phyloP scores from a whole-genome alignment of 2,113 vertebrate genomes.

The Eubucco bourcierii region DNA sequence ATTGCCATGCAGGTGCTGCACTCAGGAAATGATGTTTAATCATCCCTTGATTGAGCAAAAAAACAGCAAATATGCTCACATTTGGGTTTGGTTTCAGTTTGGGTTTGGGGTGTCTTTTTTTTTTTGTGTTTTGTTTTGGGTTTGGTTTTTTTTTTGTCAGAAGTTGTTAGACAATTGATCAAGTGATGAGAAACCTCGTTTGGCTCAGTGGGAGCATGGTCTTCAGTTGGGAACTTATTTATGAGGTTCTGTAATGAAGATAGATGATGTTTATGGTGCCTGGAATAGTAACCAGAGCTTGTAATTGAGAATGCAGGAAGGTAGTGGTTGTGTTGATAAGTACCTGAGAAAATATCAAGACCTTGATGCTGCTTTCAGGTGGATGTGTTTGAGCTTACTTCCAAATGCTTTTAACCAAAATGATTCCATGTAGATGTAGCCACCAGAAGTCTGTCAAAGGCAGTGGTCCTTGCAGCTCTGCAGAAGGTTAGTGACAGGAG shows the following conservation, averaged over 20 bases:
- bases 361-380: background rate
- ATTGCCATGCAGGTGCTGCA: background rate
- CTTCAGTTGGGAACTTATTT: slow-evolving; percentile 13
- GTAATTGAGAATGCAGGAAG: background rate
- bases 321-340: background rate
- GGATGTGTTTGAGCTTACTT: background rate
- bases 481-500: background rate
- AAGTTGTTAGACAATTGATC: background rate
- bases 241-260: slow-evolving; percentile 38
- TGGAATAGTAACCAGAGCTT: background rate
- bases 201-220: background rate
- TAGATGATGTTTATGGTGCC: background rate
- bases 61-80: background rate
- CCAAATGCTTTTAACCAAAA: background rate
- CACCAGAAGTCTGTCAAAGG: background rate
- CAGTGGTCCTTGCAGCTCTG: background rate
- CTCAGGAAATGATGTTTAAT: background rate
- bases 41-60: slow-evolving; percentile 13
- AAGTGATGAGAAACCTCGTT: slow-evolving; percentile 6
- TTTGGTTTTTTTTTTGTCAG: background rate
- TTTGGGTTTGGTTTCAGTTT: background rate
- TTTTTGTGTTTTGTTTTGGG: background rate
- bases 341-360: background rate
- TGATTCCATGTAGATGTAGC: background rate
- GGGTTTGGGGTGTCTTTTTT: too few species aligned